These are phyloP conservation scores for Drosophila ananassae DNA, from an alignment of 1,140 invertebrate species.

Conservation along the genomic window DNA sequence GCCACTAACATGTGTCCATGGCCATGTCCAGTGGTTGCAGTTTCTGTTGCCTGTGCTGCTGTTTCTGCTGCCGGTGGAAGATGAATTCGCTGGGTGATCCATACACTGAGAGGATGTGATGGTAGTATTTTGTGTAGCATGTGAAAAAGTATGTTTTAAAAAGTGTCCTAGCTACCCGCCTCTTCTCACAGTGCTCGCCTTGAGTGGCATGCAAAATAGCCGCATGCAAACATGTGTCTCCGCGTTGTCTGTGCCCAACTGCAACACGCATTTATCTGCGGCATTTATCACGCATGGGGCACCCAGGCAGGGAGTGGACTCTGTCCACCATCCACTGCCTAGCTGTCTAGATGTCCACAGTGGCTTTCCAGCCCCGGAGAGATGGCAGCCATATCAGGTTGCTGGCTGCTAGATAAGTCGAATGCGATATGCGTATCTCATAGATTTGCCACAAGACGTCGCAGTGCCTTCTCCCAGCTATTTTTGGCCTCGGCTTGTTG, in stretches of 20 bases:
- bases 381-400: conserved; percentile 71
- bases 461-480: conserved; percentile 34
- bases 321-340: conserved; percentile 5
- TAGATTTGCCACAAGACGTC: conserved; percentile 66
- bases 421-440: conserved; percentile 82
- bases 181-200: conserved; percentile 16
- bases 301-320: conserved; percentile 25
- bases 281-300: conserved; percentile 72
- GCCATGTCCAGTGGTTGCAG: conserved; percentile 59
- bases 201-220: conserved; percentile 60
- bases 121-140: background rate
- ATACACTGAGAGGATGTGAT: conserved; percentile 11
- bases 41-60: conserved; percentile 22
- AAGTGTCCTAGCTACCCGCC: background rate
- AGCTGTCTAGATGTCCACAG: background rate
- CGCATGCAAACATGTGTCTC: conserved; percentile 79
- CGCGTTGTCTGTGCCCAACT: conserved; percentile 74
- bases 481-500: conserved; percentile 64
- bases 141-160: background rate
- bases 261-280: conserved; percentile 78
- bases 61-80: conserved; percentile 35
- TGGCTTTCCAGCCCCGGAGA: background rate
- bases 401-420: conserved; percentile 72
- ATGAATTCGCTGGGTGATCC: conserved; percentile 38
- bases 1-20: conserved; percentile 74